Evolutionary conservation across 2,888 invertebrate genomes (phyloP).

Genomic region (Amaurobius ferox): DNA sequence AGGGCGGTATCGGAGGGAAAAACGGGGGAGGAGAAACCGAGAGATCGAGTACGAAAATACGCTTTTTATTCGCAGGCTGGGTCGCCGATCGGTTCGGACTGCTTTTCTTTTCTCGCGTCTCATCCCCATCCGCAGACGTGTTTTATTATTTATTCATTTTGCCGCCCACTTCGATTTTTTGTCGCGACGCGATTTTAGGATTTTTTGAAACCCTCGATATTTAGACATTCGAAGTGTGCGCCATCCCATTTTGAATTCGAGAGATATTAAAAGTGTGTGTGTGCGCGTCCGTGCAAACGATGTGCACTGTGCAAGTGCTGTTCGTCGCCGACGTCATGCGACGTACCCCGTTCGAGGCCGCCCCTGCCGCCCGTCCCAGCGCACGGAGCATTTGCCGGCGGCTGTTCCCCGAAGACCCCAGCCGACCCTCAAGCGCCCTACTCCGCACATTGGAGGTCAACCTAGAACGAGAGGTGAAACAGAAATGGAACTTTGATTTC

Average conservation of each 20-base stretch:
- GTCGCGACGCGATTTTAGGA: too few relatives aligned
- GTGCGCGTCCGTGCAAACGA: not conserved
- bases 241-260: not conserved
- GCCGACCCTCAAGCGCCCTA: not conserved
- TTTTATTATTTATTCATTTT: not conserved
- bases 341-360: not conserved
- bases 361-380: not conserved
- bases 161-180: not conserved
- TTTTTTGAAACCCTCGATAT: too few relatives aligned
- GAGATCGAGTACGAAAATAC: constrained; percentile 23
- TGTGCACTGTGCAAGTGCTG: constrained; percentile 49
- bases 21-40: constrained; percentile 15
- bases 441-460: not conserved
- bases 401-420: constrained; percentile 13
- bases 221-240: not conserved
- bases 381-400: constrained; percentile 4
- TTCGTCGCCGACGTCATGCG: constrained; percentile 22
- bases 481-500: constrained; percentile 55
- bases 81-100: too few relatives aligned
- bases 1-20: not conserved
- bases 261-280: not conserved
- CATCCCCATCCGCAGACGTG: not conserved
- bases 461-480: not conserved
- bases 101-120: too few relatives aligned
- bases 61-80: too few relatives aligned